Evolutionary conservation across 2,888 invertebrate species (phyloP).

Genomic region (Lasius fuliginosus): DNA sequence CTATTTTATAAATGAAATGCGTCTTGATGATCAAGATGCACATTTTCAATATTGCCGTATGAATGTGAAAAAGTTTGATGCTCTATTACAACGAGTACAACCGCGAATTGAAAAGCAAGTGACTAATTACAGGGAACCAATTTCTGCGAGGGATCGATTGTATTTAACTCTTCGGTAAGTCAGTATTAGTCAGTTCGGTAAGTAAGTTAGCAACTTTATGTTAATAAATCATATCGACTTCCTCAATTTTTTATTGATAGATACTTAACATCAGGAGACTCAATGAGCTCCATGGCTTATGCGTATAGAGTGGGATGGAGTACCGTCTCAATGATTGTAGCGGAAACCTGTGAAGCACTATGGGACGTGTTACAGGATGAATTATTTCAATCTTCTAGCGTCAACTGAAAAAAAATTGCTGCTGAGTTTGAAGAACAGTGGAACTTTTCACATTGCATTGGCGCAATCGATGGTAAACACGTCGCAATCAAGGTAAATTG

Average conservation of each 20-base stretch:
- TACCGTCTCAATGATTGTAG: neutral
- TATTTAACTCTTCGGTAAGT: slow-evolving; percentile 7
- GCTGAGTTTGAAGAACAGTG: neutral
- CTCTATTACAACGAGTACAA: neutral
- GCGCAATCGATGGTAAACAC: neutral
- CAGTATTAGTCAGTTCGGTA: too few relatives aligned
- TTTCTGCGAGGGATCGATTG: neutral
- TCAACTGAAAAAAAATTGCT: neutral
- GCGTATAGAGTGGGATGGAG: neutral
- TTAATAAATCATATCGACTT: neutral
- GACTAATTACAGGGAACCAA: neutral
- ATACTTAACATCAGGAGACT: neutral
- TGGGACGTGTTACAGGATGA: slow-evolving; percentile 4
- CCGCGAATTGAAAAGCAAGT: neutral
- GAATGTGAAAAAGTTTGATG: neutral
- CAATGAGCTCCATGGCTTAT: neutral
- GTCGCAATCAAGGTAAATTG: neutral
- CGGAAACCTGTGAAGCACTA: neutral
- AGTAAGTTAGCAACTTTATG: neutral
- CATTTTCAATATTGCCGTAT: neutral
- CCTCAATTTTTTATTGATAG: neutral
- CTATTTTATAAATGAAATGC: neutral
- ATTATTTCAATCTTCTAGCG: neutral
- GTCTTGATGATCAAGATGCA: neutral
- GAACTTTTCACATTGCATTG: neutral